Conservation (phyloP, 2,888 invertebrate genomes). For the Trachelus iudaicus region DNA sequence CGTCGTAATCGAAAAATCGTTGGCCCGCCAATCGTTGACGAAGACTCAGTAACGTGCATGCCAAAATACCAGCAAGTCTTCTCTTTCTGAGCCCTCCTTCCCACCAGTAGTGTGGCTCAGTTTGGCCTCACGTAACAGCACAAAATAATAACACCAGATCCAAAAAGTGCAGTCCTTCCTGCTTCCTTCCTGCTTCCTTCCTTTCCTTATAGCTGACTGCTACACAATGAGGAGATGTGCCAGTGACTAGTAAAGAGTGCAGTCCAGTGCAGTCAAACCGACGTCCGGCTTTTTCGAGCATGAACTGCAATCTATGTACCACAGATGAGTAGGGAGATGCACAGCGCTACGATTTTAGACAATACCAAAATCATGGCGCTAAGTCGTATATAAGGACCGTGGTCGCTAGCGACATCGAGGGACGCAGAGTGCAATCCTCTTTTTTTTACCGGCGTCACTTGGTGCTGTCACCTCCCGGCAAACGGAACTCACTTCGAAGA, state of each 20-base stretch:
- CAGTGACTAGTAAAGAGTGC: too few relatives aligned
- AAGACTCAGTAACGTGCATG: background rate
- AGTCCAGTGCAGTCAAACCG: background rate
- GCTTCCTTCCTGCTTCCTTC: too few relatives aligned
- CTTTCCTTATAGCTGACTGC: too few relatives aligned
- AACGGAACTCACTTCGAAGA: background rate
- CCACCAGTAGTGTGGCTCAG: background rate
- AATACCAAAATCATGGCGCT: too few relatives aligned
- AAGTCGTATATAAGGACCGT: too few relatives aligned
- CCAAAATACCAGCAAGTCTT: background rate
- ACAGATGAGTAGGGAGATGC: too few relatives aligned
- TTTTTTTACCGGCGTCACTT: background rate
- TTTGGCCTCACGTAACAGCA: background rate
- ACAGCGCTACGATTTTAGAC: too few relatives aligned
- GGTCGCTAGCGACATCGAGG: background rate
- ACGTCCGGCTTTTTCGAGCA: background rate
- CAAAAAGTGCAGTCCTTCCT: too few relatives aligned
- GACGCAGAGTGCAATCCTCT: background rate
- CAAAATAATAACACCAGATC: background rate
- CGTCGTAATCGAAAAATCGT: background rate
- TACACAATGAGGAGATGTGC: too few relatives aligned
- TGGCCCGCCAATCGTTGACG: background rate
- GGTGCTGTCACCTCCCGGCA: background rate
- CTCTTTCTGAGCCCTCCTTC: background rate
- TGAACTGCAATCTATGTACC: too few relatives aligned